Conservation (phyloP, 2,797 vertebrate species). For the Mormyrops boulengeri region DNA sequence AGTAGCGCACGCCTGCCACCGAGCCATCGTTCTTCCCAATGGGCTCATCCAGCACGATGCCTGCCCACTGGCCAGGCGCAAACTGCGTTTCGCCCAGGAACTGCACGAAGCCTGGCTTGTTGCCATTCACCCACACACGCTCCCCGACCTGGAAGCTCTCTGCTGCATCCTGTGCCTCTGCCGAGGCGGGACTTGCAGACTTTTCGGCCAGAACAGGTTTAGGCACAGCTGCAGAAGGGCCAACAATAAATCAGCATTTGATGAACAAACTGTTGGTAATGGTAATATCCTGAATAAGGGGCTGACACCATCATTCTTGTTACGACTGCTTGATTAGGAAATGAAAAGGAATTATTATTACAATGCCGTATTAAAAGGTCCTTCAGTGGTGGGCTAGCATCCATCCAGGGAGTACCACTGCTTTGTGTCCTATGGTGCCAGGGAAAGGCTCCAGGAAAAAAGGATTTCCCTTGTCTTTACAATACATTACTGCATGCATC, state of each 20-base stretch:
- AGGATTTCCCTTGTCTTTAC: not conserved
- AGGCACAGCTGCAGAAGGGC: conserved; percentile 34
- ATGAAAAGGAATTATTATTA: not conserved
- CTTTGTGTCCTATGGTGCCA: not conserved
- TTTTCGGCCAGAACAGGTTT: conserved; percentile 63
- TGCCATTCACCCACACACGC: conserved; percentile 95
- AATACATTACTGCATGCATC: not conserved
- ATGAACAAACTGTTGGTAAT: not conserved
- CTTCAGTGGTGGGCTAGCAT: not conserved
- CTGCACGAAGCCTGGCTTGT: conserved; percentile 86
- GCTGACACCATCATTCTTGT: not conserved
- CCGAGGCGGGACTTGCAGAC: conserved; percentile 39
- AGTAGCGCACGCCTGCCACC: conserved; percentile 90
- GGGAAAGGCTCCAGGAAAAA: not conserved
- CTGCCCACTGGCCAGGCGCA: conserved; percentile 95
- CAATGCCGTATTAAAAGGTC: not conserved
- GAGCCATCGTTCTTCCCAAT: conserved; percentile 97
- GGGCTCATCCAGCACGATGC: conserved; percentile 89
- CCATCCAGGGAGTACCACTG: not conserved
- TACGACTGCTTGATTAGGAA: not conserved
- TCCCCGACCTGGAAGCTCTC: conserved; percentile 84
- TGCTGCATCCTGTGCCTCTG: conserved; percentile 64
- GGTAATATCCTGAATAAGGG: not conserved
- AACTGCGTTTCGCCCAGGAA: conserved; percentile 96
- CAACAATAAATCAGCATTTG: not conserved